Evolutionary conservation across 2,888 invertebrate species (phyloP).

Genomic region (Nomada hirtipes): DNA sequence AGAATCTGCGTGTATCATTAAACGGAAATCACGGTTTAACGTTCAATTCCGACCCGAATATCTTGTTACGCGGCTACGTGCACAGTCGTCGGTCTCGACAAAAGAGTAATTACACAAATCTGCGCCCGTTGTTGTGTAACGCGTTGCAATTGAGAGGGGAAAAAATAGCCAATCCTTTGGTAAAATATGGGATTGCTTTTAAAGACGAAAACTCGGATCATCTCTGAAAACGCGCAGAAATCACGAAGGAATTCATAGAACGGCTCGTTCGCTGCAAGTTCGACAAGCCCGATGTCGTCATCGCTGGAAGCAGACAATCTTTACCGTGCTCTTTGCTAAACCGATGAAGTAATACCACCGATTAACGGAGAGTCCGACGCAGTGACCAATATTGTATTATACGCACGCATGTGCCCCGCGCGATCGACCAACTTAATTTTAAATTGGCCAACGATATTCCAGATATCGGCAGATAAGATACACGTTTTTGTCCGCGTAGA

Average conservation of each 20-base stretch:
- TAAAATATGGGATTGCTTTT: background rate
- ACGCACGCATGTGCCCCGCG: background rate
- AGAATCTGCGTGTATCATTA: slow-evolving; percentile 26
- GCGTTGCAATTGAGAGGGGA: background rate
- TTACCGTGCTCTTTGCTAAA: slow-evolving; percentile 58
- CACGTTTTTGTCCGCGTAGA: background rate
- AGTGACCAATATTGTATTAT: background rate
- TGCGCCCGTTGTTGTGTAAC: slow-evolving; percentile 8
- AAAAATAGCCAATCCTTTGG: background rate
- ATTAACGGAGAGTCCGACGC: slow-evolving; percentile 58
- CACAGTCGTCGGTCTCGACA: slow-evolving; percentile 20
- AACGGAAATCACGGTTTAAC: slow-evolving; percentile 57
- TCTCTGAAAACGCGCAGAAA: slow-evolving; percentile 2
- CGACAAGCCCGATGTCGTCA: slow-evolving; percentile 70
- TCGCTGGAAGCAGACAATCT: slow-evolving; percentile 74
- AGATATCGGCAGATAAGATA: background rate
- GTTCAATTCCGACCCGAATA: slow-evolving; percentile 46
- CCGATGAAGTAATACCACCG: slow-evolving; percentile 69
- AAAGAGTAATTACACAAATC: slow-evolving; percentile 52
- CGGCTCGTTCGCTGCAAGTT: slow-evolving; percentile 24
- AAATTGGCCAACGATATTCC: slow-evolving; percentile 16
- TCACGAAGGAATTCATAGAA: slow-evolving; percentile 18
- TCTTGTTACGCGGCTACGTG: slow-evolving; percentile 40
- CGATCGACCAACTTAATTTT: background rate
- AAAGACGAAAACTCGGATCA: background rate